Conservation (phyloP, 2,888 invertebrate species). For the Coelinius sp. region DNA sequence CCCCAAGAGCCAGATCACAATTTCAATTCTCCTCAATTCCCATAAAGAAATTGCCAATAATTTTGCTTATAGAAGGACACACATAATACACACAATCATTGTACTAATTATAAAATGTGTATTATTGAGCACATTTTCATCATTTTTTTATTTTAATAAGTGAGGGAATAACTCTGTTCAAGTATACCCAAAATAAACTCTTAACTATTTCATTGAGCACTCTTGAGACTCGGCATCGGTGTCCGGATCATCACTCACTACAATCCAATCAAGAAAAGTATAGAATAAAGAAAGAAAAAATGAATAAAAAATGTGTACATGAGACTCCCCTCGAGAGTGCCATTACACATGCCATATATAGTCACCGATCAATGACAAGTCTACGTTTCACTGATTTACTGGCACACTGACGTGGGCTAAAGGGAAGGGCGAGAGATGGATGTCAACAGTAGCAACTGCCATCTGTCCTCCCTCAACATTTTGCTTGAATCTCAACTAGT, state of each 20-base stretch:
- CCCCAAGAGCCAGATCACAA: not conserved
- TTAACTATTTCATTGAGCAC: constrained; percentile 9
- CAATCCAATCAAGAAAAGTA: not conserved
- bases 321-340: constrained; percentile 3
- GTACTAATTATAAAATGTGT: constrained; percentile 14
- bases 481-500: not conserved
- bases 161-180: too few relatives aligned
- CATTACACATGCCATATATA: constrained; percentile 34
- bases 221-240: not conserved
- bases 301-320: constrained; percentile 9
- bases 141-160: not conserved
- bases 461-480: not conserved
- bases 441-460: not conserved
- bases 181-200: not conserved
- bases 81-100: constrained; percentile 9
- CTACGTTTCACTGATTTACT: constrained; percentile 42
- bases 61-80: constrained; percentile 1
- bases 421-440: not conserved
- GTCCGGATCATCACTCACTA: not conserved
- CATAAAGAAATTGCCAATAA: too few relatives aligned
- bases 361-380: constrained; percentile 42
- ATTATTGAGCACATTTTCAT: constrained; percentile 32
- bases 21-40: not conserved
- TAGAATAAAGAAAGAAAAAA: not conserved
- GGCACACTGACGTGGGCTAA: constrained; percentile 2